Evolutionary conservation across 35 echinoderm and acorn worm species (phyloP).

Genomic region (Heliocidaris tuberculata): DNA sequence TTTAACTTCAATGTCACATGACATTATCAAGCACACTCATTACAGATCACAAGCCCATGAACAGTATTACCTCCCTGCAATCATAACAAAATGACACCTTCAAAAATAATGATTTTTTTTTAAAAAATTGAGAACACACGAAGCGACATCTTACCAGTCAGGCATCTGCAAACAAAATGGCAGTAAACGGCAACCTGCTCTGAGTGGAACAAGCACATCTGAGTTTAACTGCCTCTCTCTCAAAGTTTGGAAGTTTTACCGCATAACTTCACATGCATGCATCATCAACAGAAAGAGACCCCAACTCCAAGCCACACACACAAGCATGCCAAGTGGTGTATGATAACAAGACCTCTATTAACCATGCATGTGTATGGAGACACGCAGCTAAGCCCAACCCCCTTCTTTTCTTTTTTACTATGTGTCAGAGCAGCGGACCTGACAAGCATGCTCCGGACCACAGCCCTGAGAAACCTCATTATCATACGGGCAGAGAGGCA

Average conservation of each 20-base stretch:
- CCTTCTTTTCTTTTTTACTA: not conserved
- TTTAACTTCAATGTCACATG: too few species aligned
- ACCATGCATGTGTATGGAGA: not conserved
- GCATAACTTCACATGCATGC: constrained; percentile 38
- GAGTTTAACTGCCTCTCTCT: not conserved
- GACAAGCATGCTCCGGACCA: not conserved
- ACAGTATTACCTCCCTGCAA: not conserved
- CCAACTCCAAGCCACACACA: not conserved
- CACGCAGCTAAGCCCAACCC: constrained; percentile 33
- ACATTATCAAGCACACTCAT: not conserved
- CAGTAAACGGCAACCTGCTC: constrained; percentile 10
- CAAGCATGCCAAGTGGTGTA: constrained; percentile 19
- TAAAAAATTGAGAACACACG: not conserved
- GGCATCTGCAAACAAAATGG: not conserved
- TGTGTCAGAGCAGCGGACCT: constrained; percentile 28
- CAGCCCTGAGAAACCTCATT: constrained; percentile 33
- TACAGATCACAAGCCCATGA: not conserved
- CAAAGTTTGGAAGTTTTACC: constrained; percentile 35
- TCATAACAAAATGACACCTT: not conserved
- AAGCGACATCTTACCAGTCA: not conserved
- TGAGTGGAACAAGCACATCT: not conserved
- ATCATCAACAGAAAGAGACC: not conserved
- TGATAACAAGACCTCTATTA: constrained; percentile 19
- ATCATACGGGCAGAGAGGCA: constrained; percentile 39
- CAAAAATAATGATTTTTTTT: not conserved